Conservation (phyloP, 2,113 vertebrate genomes). For the Microtus oregoni region DNA sequence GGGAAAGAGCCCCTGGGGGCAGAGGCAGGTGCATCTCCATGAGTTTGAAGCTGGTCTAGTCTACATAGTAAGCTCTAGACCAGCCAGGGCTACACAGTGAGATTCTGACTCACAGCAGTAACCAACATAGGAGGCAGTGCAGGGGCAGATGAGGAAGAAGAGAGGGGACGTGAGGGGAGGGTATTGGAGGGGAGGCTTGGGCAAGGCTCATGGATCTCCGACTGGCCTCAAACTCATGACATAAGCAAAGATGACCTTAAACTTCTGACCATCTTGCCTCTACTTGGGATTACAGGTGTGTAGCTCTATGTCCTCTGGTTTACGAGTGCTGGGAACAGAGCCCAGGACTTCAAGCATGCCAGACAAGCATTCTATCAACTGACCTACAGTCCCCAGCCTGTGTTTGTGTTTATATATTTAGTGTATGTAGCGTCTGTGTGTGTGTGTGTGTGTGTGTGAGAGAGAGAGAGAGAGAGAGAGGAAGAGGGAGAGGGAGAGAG, state of each 20-base stretch:
- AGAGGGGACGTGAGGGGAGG: background rate
- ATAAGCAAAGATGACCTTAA: background rate
- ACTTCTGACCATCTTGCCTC: background rate
- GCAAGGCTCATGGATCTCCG: background rate
- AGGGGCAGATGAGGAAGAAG: background rate
- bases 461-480: too few relatives aligned
- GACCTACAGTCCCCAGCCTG: background rate
- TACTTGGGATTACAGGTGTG: too few relatives aligned
- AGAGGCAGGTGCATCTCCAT: background rate
- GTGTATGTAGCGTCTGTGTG: background rate
- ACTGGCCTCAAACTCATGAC: background rate
- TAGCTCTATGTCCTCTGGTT: background rate
- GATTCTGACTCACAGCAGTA: background rate
- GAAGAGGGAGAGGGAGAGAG: background rate
- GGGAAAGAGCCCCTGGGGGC: background rate
- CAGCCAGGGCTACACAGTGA: background rate
- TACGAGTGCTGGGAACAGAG: background rate
- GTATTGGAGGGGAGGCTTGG: background rate
- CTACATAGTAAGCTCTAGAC: background rate
- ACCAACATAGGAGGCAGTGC: background rate
- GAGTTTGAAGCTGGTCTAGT: background rate
- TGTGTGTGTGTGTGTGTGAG: rapidly evolving
- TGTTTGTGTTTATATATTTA: background rate
- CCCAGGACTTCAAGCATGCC: background rate
- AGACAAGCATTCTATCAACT: background rate